phyloP scores from a whole-genome alignment of 2,113 vertebrate species.

The Heterocephalus glaber region DNA sequence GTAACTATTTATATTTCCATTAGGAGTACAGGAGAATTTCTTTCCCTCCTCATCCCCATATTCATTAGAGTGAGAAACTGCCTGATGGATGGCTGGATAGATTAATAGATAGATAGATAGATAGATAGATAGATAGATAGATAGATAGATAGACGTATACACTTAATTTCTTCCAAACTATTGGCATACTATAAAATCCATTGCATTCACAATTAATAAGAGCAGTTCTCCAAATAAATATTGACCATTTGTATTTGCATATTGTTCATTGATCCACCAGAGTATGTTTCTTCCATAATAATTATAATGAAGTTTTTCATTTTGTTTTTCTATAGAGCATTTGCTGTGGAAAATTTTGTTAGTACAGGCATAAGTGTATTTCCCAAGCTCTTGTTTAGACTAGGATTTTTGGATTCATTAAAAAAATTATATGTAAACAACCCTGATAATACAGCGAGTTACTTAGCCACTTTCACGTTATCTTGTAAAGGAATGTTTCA shows the following conservation, averaged over 20 bases:
- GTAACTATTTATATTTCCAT: constrained; percentile 47
- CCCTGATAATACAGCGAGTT: background rate
- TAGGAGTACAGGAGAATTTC: constrained; percentile 23
- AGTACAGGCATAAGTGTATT: background rate
- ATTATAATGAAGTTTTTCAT: background rate
- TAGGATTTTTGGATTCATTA: background rate
- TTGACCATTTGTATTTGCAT: background rate
- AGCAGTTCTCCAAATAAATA: background rate
- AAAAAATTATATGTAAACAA: background rate
- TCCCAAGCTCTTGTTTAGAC: background rate
- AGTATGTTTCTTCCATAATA: background rate
- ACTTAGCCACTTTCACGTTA: background rate
- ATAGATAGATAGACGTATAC: background rate
- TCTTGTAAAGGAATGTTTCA: background rate
- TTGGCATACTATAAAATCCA: background rate
- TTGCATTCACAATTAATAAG: background rate
- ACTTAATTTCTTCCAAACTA: background rate
- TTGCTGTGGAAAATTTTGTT: background rate
- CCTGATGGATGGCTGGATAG: background rate
- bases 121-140: background rate
- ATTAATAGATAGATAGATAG: background rate
- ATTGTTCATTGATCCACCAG: background rate
- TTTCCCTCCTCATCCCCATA: background rate
- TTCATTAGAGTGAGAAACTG: background rate
- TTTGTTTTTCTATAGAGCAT: background rate